phyloP scores from a whole-genome alignment of 2,888 invertebrate species.

The Cantharis flavilabris region DNA sequence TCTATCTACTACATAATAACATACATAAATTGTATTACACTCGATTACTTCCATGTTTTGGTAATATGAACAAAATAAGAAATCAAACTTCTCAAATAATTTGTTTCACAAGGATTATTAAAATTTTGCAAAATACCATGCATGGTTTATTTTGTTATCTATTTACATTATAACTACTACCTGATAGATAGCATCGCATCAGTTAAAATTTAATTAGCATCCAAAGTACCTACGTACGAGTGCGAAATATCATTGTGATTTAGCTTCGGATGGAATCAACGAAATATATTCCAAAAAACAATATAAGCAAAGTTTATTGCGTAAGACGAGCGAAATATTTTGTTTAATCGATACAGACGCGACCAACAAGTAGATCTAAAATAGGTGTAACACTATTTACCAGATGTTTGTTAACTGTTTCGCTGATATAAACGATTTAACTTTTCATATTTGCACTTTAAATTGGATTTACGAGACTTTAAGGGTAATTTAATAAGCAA shows the following conservation, averaged over 20 bases:
- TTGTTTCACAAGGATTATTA: background rate
- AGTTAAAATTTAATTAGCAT: background rate
- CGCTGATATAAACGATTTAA: slow-evolving; percentile 34
- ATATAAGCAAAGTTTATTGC: background rate
- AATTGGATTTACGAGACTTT: slow-evolving; percentile 42
- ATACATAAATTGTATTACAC: too few relatives aligned
- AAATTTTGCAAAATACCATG: background rate
- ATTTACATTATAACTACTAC: background rate
- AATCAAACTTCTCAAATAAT: background rate
- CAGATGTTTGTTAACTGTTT: slow-evolving; percentile 35
- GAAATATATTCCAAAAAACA: background rate
- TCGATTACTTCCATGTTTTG: too few relatives aligned
- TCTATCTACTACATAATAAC: too few relatives aligned
- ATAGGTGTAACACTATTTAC: slow-evolving; percentile 33
- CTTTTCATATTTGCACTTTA: slow-evolving; percentile 41
- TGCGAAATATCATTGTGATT: too few relatives aligned
- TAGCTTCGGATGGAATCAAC: background rate
- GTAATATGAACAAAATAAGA: too few relatives aligned
- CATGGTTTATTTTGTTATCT: background rate
- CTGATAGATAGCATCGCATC: background rate
- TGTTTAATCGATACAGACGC: slow-evolving; percentile 21
- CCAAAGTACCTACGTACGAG: background rate
- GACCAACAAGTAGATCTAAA: slow-evolving; percentile 33
- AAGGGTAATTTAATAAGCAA: slow-evolving; percentile 45
- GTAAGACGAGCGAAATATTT: background rate